Base-by-base conservation (phyloP, 2,113 vertebrate genomes). In the Ifrita kowaldi region DNA sequence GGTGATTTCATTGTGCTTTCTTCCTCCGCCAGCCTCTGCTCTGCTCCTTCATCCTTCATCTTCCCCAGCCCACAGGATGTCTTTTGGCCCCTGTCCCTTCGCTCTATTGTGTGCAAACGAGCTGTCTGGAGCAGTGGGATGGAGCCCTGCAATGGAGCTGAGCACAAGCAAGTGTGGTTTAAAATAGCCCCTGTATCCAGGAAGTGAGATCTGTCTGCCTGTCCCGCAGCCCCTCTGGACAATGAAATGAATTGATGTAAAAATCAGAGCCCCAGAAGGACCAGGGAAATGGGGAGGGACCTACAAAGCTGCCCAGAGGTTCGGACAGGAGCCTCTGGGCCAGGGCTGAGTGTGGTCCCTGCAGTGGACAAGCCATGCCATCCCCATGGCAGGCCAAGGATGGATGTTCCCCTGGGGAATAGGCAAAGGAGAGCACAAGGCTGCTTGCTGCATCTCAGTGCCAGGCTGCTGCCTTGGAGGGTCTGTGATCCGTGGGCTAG, bases 131-230 rank as follows among this genome's bases (percentile, higher is more conserved):
- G 57, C 6, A 4, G 67, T 27, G 57, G 46, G 62, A 87, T 74
- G 70, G 53, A 91, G 35, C 37, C 63, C 44, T 68, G 81, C 56
- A 53, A 50, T 8, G 0, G 63, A 84, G 39, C 87, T 82, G 70
- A 81, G 28, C 87, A 27, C 1, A 0, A 74, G 76, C 60, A 50
- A 5, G 5, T 57, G 80, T 86, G 55, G 71, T 96, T 95, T 92
- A 95, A 92, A 96, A 93, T 95, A 95, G 84, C 68, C 52, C 24
- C 55, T 78, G 73, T 85, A 86, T 93, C 91, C 95, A 93, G 95
- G 96, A 95, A 97, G 76, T 18, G 0, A 85, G 57, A 50, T 80
- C 87, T 84, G 89, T 76, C 84, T 92, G 71, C 68, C 41, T 7
- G 9, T 35, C 63, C n/a, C 1, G 0, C 0, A 0, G 79, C 71